These are phyloP conservation scores for Ditylenchus weischeri DNA, from an alignment of 2,888 invertebrate species.

Conservation along the genomic window DNA sequence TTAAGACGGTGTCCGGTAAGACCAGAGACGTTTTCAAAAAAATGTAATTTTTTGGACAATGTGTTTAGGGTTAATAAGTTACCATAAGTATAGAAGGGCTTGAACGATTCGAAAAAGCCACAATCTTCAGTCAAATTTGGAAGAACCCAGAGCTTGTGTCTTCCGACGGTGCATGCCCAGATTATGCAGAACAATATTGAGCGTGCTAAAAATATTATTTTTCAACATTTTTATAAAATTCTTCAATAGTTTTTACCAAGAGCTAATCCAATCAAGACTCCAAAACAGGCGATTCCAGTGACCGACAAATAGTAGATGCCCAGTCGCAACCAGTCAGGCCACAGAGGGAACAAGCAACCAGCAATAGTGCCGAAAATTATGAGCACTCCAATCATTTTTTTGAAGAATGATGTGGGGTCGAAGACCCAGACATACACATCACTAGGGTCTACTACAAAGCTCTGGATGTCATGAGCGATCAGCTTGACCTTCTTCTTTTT, in stretches of 20 bases:
- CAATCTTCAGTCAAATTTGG: slow-evolving; percentile 99
- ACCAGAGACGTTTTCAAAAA: no score
- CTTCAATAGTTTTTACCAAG: slow-evolving; percentile 63
- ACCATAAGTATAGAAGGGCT: slow-evolving; percentile 75
- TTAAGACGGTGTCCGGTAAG: no score
- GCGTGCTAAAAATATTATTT: slow-evolving; percentile 66
- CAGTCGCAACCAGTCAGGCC: slow-evolving; percentile 79
- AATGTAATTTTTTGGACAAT: no score
- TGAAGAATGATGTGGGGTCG: slow-evolving; percentile 63
- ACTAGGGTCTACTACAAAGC: slow-evolving; percentile 72
- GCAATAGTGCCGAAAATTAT: slow-evolving; percentile 85
- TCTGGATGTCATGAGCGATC: slow-evolving; percentile 92
- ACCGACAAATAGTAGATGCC: slow-evolving; percentile 95
- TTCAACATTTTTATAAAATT: not conserved
- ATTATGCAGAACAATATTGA: slow-evolving; percentile 84
- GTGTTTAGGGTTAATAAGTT: slow-evolving; percentile 19
- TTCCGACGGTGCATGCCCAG: slow-evolving; percentile 81
- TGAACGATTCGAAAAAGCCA: slow-evolving; percentile 95
- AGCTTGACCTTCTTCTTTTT: slow-evolving; percentile 76
- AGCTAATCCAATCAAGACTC: slow-evolving; percentile 84
- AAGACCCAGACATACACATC: slow-evolving; percentile 71
- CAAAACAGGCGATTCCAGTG: slow-evolving; percentile 88
- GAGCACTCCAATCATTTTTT: slow-evolving; percentile 63
- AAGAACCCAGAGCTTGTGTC: slow-evolving; percentile 92
- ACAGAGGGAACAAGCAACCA: slow-evolving; percentile 95